Conservation (phyloP, 1,140 invertebrate genomes). For the Latrodectus geometricus region DNA sequence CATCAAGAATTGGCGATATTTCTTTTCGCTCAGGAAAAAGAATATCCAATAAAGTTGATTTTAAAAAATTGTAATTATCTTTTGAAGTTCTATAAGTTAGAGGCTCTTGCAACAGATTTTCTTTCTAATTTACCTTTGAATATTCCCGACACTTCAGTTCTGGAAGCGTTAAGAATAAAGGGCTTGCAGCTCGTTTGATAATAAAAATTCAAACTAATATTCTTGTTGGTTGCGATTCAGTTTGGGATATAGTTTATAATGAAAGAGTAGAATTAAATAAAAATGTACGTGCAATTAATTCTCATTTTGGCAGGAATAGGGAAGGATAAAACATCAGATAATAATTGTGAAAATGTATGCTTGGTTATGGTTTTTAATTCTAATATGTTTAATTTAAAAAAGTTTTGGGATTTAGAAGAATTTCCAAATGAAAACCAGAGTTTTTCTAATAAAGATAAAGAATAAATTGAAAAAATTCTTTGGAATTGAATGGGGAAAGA, state of each 20-base stretch:
- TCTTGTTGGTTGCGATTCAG: background rate
- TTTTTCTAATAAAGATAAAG: background rate
- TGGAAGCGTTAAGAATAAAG: background rate
- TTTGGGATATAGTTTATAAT: background rate
- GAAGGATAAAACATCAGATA: background rate
- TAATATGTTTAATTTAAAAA: background rate
- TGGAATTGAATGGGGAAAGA: background rate
- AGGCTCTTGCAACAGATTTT: background rate
- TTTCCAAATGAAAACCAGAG: background rate
- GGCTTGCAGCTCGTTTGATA: too few relatives aligned
- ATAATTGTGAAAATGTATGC: background rate
- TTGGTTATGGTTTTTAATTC: background rate
- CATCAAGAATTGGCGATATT: background rate
- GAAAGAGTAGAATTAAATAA: background rate
- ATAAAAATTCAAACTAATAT: background rate
- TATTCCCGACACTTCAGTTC: background rate
- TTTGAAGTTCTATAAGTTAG: background rate
- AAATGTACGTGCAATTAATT: background rate
- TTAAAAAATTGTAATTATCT: background rate
- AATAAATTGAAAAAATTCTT: background rate
- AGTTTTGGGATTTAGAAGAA: slow-evolving; percentile 4
- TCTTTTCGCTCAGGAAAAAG: background rate
- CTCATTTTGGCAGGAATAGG: background rate
- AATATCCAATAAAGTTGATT: background rate
- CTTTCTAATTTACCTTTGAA: slow-evolving; percentile 6